Base-by-base conservation (phyloP, 1,140 invertebrate genomes). In the Macrotrachela quadricornifera region DNA sequence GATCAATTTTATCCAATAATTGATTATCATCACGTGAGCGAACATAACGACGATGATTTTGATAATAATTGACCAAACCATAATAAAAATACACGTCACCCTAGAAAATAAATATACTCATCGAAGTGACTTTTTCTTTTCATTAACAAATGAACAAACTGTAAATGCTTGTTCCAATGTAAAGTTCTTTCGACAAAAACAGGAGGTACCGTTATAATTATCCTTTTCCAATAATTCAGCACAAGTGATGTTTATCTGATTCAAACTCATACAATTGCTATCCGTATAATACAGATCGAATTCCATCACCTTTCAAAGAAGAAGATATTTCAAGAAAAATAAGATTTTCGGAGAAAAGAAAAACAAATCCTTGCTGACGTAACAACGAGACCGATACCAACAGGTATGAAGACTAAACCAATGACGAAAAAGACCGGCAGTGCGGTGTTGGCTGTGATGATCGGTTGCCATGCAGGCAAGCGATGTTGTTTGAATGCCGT, bases 21-120 rank as follows among this genome's bases (percentile, higher is more conserved):
- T 97, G 92, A 63, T 80, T 80, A 66, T 97, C 91, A 73, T 94
- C 88, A 21, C 90, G 76, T n/a, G 91, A 96, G 65, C 94, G 94
- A 0, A 97, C 90, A 74, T 96, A 97, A 54, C 91, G 78, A 39
- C 92, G 77, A 73, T 97, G 92, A 66, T 99, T 99, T 70, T 99
- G 92, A 66, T 95, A 97, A 67, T 86, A 99, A 67, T 97, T 97
- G 37, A 81, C 85, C 37, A 99, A 67, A 10, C 86, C 88, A 73
- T 99, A 99, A 66, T 97, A 97, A 75, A 97, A 82, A 61, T 82
- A 97, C 0, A 97, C 88, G 62, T 82, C 79, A 3, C 80, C 79
- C 75, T 83, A 60, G 54, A 73, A 60, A 57, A 15, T 17, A 46
- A 49, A 58, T n/a, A 54, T 56, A 39, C n/a, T n/a, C n/a, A n/a